These are phyloP conservation scores for Pterois miles DNA, from an alignment of 2,797 vertebrate species.

Conservation along the genomic window DNA sequence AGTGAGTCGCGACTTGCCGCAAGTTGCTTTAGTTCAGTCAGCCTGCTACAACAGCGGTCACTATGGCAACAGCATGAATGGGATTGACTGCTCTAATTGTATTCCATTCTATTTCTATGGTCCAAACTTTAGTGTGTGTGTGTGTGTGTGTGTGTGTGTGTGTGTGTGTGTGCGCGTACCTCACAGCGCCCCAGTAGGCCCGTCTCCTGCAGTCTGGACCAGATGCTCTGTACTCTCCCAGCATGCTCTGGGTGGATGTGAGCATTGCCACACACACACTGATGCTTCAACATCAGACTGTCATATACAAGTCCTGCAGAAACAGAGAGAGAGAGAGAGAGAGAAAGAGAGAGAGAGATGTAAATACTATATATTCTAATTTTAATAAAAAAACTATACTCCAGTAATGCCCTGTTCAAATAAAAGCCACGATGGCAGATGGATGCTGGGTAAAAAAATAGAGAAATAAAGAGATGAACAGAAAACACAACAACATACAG, in stretches of 20 bases:
- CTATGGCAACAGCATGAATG: too few relatives aligned
- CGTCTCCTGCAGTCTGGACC: conserved; percentile 96
- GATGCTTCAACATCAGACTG: conserved; percentile 97
- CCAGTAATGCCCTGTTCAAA: background rate
- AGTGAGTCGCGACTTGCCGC: too few relatives aligned
- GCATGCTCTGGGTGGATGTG: conserved; percentile 96
- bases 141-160: conserved; percentile 4
- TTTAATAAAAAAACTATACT: background rate
- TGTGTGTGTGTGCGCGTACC: conserved; percentile 75
- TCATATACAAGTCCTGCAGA: conserved; percentile 92
- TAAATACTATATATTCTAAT: background rate
- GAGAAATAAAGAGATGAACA: background rate
- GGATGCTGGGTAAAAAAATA: background rate
- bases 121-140: background rate
- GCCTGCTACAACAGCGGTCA: too few relatives aligned
- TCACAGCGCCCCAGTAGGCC: conserved; percentile 93
- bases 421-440: background rate
- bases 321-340: background rate
- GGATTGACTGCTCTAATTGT: too few relatives aligned
- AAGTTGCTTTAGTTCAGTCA: too few relatives aligned
- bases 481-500: background rate
- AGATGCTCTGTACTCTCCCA: conserved; percentile 97
- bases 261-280: conserved; percentile 95
- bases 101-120: too few relatives aligned
- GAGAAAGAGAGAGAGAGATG: background rate